Evolutionary conservation across 2,797 vertebrate genomes (phyloP).

Genomic region (Todus mexicanus): DNA sequence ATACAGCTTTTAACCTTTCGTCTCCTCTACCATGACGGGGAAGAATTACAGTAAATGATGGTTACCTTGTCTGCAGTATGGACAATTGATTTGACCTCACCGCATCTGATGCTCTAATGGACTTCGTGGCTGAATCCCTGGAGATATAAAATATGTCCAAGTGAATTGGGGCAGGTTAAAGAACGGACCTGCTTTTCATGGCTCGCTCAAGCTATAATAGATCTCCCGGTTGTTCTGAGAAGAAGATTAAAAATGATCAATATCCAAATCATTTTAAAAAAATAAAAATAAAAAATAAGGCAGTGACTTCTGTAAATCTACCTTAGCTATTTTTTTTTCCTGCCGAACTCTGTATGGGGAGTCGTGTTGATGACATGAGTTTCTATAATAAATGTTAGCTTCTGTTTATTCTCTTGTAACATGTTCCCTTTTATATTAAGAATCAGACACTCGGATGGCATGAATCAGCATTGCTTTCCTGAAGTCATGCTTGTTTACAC

Average conservation of each 20-base stretch:
- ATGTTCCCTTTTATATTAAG: background rate
- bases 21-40: slow-evolving; percentile 85
- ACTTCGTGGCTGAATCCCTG: slow-evolving; percentile 81
- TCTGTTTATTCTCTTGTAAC: background rate
- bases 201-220: slow-evolving; percentile 57
- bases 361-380: background rate
- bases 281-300: slow-evolving; percentile 55
- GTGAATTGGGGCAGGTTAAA: slow-evolving; percentile 74
- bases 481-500: background rate
- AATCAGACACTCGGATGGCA: background rate
- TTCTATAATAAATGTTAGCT: slow-evolving; percentile 8
- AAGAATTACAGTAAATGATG: slow-evolving; percentile 90
- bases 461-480: slow-evolving; percentile 19
- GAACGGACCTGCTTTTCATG: slow-evolving; percentile 64
- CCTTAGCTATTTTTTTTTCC: background rate
- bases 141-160: slow-evolving; percentile 75
- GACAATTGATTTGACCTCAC: slow-evolving; percentile 87
- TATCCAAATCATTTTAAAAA: slow-evolving; percentile 69
- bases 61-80: slow-evolving; percentile 79
- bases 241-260: slow-evolving; percentile 76
- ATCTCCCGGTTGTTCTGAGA: slow-evolving; percentile 61
- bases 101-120: slow-evolving; percentile 81
- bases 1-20: slow-evolving; percentile 85
- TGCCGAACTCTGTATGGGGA: background rate
- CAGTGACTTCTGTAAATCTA: slow-evolving; percentile 64